Evolutionary conservation across 2,113 vertebrate genomes (phyloP), one percentile per base, ranked within the genome.

Genomic region (Apaloderma vittatum): DNA sequence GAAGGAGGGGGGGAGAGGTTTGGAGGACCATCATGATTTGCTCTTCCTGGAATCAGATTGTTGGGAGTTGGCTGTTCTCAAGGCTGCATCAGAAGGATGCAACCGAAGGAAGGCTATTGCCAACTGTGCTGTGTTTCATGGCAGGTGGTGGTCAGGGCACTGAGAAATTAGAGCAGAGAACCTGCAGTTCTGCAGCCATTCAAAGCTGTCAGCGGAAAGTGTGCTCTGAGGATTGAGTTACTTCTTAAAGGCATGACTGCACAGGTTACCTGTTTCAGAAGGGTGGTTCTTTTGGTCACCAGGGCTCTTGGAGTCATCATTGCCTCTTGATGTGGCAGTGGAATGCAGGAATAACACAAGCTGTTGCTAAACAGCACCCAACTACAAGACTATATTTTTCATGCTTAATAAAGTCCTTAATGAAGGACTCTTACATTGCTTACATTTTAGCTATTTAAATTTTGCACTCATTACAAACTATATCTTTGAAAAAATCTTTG

Each of bases 51-150:
- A 65, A 48, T 6, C 40, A 49, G 51, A 26, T 63, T 76, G 4
- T 12, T 73, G 59, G 40, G 55, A 66, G 34, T 11, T 1, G 54
- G 20, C 18, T 63, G 40, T 74, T 52, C 24, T 57, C 5, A 2
- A 34, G 49, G 15, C 29, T 73, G 11, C 46, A 30, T 66, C 57
- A 62, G 59, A 70, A 70, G 40, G 76, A 37, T 15, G 48, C 24
- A 76, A 49, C 29, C n/a, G 10, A 67, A 63, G 30, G 45, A 55
- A 72, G 45, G 19, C 32, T 71, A 1, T 51, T 2, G 3, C 26
- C 52, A 58, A 4, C 61, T 54, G 15, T 0, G 0, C 26, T 3
- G 0, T 32, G 37, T 89, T 80, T 63, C 32, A 6, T 36, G 46
- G 30, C 34, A 58, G n/a, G 43, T 15, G 7, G 22, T 66, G 57